A percentile compares a stretch with the other conserved stretches of the same genome.
These are phyloP conservation scores for Tauraco erythrolophus DNA, from an alignment of 2,113 vertebrate genomes.

Conservation along the genomic window DNA sequence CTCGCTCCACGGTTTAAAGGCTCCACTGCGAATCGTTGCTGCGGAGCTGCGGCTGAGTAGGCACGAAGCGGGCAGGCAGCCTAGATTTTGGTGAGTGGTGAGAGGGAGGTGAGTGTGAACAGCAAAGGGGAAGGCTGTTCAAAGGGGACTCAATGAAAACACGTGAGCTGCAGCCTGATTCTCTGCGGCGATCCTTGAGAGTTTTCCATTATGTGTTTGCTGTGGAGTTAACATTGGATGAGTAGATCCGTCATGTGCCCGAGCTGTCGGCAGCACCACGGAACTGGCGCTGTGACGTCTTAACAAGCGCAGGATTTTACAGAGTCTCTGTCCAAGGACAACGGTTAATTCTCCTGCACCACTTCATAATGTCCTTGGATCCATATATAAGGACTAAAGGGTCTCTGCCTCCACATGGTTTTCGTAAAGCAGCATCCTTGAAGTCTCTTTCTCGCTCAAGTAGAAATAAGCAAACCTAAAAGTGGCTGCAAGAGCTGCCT, in stretches of 20 bases:
- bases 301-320: not conserved
- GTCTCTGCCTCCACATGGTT: not conserved
- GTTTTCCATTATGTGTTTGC: not conserved
- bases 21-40: rapidly evolving
- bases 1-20: rapidly evolving
- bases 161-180: not conserved
- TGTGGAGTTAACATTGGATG: not conserved
- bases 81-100: too few species aligned
- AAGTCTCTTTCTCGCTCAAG: not conserved
- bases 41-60: not conserved
- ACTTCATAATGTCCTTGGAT: not conserved
- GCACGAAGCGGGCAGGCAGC: not conserved
- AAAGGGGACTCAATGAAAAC: not conserved
- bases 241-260: rapidly evolving
- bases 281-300: rapidly evolving
- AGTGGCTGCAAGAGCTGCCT: not conserved
- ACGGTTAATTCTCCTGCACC: not conserved
- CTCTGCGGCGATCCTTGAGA: not conserved
- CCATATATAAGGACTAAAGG: rapidly evolving
- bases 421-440: not conserved
- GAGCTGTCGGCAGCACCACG: not conserved
- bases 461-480: not conserved
- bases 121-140: not conserved
- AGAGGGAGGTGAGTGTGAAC: not conserved
- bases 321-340: not conserved